Evolutionary conservation across 2,797 vertebrate genomes (phyloP).

Genomic region (Enteromius trimaculatus): DNA sequence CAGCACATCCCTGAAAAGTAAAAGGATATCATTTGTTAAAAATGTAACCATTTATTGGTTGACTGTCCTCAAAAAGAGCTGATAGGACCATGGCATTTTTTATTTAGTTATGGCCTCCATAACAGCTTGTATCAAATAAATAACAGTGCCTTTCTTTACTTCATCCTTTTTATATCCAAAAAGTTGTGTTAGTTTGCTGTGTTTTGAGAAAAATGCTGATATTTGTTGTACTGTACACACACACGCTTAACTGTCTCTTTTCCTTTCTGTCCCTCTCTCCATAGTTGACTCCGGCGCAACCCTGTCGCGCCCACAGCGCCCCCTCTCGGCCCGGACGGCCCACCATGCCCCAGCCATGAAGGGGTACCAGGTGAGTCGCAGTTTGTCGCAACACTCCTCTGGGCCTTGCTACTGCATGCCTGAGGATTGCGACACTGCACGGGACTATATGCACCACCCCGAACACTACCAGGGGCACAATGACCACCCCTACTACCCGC

Average conservation of each 20-base stretch:
- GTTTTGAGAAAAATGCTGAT: neutral
- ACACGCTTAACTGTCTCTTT: neutral
- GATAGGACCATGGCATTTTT: neutral
- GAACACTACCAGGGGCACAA: slow-evolving; percentile 77
- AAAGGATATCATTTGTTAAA: neutral
- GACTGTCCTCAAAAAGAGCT: neutral
- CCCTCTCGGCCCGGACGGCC: slow-evolving; percentile 84
- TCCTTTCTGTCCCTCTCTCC: slow-evolving; percentile 6
- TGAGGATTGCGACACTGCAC: slow-evolving; percentile 81
- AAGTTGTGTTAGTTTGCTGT: neutral
- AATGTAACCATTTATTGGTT: neutral
- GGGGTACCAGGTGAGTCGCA: slow-evolving; percentile 96
- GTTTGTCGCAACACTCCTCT: slow-evolving; percentile 90
- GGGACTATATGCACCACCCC: slow-evolving; percentile 80
- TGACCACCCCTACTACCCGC: slow-evolving; percentile 86
- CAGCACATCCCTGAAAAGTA: neutral
- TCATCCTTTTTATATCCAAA: neutral
- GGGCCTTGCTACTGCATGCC: slow-evolving; percentile 88
- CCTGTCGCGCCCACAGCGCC: slow-evolving; percentile 85
- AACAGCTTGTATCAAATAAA: neutral
- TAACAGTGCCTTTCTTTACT: neutral
- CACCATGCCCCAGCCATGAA: slow-evolving; percentile 86
- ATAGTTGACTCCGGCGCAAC: slow-evolving; percentile 82
- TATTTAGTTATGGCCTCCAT: neutral
- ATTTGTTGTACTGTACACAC: neutral